Conservation (phyloP, 1,140 invertebrate species). For the Microplitis mediator region DNA sequence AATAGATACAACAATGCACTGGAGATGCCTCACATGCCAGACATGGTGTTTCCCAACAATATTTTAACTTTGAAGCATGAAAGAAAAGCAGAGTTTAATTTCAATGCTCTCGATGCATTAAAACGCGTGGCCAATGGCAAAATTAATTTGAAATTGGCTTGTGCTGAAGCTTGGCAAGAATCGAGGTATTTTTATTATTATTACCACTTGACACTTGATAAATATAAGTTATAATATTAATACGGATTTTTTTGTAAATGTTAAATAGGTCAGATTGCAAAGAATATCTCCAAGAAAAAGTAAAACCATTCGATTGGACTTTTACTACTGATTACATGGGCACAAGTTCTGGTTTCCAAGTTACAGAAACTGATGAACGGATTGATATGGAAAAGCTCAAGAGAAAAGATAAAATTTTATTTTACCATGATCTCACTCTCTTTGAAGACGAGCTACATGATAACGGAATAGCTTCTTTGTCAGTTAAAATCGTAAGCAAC, state of each 20-base stretch:
- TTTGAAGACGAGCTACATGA: slow-evolving; percentile 99
- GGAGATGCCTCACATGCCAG: slow-evolving; percentile 88
- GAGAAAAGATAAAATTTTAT: slow-evolving; percentile 88
- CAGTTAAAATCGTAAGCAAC: slow-evolving; percentile 90
- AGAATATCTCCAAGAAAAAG: slow-evolving; percentile 75
- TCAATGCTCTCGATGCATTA: slow-evolving; percentile 90
- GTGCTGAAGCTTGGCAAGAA: slow-evolving; percentile 87
- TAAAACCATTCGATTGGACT: slow-evolving; percentile 97
- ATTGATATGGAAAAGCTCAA: slow-evolving; percentile 93
- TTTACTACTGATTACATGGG: slow-evolving; percentile 94
- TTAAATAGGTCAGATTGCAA: slow-evolving; percentile 59
- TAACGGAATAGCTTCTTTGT: slow-evolving; percentile 89
- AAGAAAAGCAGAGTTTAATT: slow-evolving; percentile 77
- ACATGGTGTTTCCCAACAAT: slow-evolving; percentile 98
- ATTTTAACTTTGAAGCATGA: slow-evolving; percentile 72
- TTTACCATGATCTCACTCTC: slow-evolving; percentile 91
- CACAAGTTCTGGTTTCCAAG: slow-evolving; percentile 70
- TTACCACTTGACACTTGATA: too few relatives aligned
- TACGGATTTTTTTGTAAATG: slow-evolving; percentile 12
- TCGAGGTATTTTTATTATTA: slow-evolving; percentile 68
- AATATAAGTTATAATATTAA: too few relatives aligned
- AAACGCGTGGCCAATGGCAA: slow-evolving; percentile 80
- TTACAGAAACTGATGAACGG: slow-evolving; percentile 72
- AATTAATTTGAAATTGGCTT: slow-evolving; percentile 83
- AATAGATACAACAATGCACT: slow-evolving; percentile 78